phyloP scores from a whole-genome alignment of 2,888 invertebrate genomes.

The Polydrusus pterygomalis region DNA sequence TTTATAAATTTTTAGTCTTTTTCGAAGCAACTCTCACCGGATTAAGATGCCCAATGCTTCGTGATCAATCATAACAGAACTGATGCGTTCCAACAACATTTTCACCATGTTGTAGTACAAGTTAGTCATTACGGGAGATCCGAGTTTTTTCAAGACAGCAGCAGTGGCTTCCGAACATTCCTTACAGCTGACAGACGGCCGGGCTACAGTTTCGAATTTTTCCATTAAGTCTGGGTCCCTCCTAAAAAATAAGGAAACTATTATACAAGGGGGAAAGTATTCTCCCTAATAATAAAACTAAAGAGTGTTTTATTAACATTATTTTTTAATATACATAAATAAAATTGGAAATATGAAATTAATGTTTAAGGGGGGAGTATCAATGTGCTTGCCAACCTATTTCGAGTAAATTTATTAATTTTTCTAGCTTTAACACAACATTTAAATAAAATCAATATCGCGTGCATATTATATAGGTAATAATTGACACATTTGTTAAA shows the following conservation, averaged over 20 bases:
- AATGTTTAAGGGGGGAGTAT: too few species aligned
- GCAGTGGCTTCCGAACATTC: conserved; percentile 95
- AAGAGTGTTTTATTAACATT: too few species aligned
- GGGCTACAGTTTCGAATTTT: conserved; percentile 91
- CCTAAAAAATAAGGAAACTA: conserved; percentile 20
- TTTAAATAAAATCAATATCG: too few species aligned
- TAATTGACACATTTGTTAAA: too few species aligned
- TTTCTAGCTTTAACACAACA: too few species aligned
- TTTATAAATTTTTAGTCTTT: background rate
- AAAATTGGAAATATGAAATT: too few species aligned
- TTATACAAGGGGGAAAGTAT: too few species aligned
- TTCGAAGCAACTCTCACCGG: conserved; percentile 27
- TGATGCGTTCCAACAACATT: conserved; percentile 94
- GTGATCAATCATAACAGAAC: conserved; percentile 96
- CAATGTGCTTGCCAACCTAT: too few species aligned
- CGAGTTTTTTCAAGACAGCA: conserved; percentile 91
- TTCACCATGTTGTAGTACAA: conserved; percentile 97
- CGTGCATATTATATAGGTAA: too few species aligned
- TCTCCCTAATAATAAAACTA: too few species aligned
- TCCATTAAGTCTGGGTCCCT: conserved; percentile 80
- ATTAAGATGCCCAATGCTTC: conserved; percentile 85
- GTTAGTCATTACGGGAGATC: conserved; percentile 96
- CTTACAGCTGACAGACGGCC: conserved; percentile 93
- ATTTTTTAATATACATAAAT: too few species aligned
- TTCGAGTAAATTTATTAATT: too few species aligned